Evolutionary conservation across 1,140 invertebrate species (phyloP), one percentile per base, ranked within the genome.

Genomic region (Telenomus remus): DNA sequence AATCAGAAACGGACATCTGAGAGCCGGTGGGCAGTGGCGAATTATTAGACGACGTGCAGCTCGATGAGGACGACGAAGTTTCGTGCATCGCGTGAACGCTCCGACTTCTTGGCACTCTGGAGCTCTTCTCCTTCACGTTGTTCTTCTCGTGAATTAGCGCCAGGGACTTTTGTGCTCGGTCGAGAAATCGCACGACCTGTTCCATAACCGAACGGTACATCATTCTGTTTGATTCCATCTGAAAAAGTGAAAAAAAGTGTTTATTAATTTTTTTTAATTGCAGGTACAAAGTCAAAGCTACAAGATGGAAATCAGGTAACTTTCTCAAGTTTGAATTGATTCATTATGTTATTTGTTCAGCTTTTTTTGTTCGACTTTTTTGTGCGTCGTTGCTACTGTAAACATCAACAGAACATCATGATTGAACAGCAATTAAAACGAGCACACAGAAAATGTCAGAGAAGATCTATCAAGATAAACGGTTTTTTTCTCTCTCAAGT

Each of bases 181-280:
- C 93, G 73, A 95, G 84, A 83, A 94, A 95, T 33, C 91, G 90
- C 12, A 93, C 90, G 43, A 94, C 92, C 86, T 95, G 93, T 82
- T 93, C 92, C 89, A 95, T 91, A 68, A 95, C 89, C 9, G 92
- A 93, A 76, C 92, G 90, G 83, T 94, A 94, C 93, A 95, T 95
- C 82, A 93, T 91, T 70, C 92, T 90, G 83, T 91, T 94, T 15
- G 92, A 90, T 85, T 94, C 93, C 71, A 91, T 92, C 93, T 95
- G 86, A 61, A 90, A n/a, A n/a, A 82, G 80, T 27, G 7, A 19
- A 11, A 44, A 12, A 39, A 59, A 47, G 1, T 15, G 6, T 43
- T 37, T 60, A n/a, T 48, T 39, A 5, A 35, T 10, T 35, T 35
- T 35, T n/a, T n/a, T n/a, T n/a, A n/a, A n/a, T n/a, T n/a, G n/a